These are phyloP conservation scores for Vidua chalybeata DNA, from an alignment of 2,113 vertebrate species.

Conservation along the genomic window DNA sequence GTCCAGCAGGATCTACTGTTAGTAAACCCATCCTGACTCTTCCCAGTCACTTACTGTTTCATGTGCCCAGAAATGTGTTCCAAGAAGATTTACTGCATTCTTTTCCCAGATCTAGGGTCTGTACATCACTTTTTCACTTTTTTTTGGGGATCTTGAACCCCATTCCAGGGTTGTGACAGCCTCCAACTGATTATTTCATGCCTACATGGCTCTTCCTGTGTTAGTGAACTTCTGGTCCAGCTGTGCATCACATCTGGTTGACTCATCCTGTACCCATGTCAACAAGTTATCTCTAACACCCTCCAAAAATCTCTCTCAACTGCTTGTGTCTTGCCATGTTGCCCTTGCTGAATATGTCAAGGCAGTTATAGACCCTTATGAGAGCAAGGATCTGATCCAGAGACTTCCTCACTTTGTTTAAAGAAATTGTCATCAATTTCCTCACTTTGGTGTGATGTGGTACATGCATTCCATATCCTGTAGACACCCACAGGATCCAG, in stretches of 20 bases:
- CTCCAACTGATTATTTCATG: background rate
- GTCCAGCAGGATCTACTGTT: background rate
- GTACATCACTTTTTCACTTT: background rate
- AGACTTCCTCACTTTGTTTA: background rate
- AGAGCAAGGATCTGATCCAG: background rate
- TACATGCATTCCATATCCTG: background rate
- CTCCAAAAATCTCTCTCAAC: background rate
- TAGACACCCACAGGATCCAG: accelerated
- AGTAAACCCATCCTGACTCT: background rate
- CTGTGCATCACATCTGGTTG: background rate
- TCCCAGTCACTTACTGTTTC: background rate
- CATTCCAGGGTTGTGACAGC: background rate
- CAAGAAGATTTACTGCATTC: background rate
- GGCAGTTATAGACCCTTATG: background rate
- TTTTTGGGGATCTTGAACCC: background rate
- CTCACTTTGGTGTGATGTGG: background rate
- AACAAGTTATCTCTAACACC: background rate
- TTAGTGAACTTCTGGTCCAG: background rate
- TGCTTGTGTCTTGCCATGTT: background rate
- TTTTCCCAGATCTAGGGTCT: background rate
- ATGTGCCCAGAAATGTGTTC: background rate
- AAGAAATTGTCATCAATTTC: background rate
- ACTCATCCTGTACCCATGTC: background rate
- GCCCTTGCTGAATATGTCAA: background rate
- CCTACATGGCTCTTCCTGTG: background rate